phyloP scores from a whole-genome alignment of 2,113 vertebrate genomes.

The Perca flavescens region DNA sequence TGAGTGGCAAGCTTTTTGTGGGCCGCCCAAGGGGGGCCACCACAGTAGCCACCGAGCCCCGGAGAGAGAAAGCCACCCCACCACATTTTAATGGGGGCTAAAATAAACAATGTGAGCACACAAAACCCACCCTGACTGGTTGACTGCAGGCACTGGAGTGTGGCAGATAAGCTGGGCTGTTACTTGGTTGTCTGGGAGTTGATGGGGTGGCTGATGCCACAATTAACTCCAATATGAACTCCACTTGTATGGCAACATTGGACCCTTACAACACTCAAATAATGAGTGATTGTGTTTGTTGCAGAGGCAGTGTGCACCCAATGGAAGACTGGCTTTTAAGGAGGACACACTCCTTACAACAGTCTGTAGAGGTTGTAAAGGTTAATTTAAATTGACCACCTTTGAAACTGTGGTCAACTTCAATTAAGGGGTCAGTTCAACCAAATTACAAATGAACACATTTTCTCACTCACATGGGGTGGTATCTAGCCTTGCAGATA shows the following conservation, averaged over 20 bases:
- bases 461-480: slow-evolving; percentile 4
- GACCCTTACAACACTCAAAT: slow-evolving; percentile 9
- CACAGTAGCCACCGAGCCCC: slow-evolving; percentile 75
- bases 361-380: not conserved
- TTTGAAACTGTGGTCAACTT: not conserved
- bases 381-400: not conserved
- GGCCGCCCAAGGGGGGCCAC: slow-evolving; percentile 76
- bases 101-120: slow-evolving; percentile 80
- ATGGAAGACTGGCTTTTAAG: not conserved
- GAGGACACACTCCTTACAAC: not conserved
- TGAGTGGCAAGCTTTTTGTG: slow-evolving; percentile 71
- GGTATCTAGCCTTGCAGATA: accelerated
- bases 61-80: slow-evolving; percentile 74
- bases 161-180: slow-evolving; percentile 65
- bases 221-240: slow-evolving; percentile 46
- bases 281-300: slow-evolving; percentile 10
- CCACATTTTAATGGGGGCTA: slow-evolving; percentile 81
- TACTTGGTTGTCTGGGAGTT: slow-evolving; percentile 58
- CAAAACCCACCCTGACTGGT: slow-evolving; percentile 73
- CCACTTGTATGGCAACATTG: not conserved
- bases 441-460: not conserved
- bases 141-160: slow-evolving; percentile 70
- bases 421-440: not conserved
- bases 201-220: slow-evolving; percentile 49
- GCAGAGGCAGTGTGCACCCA: not conserved